A percentile compares a stretch with the other conserved stretches of the same genome.
These are phyloP conservation scores for Dascyllus trimaculatus DNA, from an alignment of 2,113 vertebrate species.

Conservation along the genomic window DNA sequence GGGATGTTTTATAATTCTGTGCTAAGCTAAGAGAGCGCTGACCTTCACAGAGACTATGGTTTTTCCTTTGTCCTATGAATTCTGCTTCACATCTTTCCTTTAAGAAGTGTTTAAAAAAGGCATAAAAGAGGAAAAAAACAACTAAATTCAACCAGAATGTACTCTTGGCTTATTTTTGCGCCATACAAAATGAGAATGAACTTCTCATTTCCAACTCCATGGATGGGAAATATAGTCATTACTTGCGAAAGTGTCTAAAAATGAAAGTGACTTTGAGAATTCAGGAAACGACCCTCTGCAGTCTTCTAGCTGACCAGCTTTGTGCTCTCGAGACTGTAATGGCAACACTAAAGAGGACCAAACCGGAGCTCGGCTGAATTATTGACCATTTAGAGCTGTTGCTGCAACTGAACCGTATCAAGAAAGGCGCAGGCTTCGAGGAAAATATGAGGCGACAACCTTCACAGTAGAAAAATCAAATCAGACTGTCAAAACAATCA, in stretches of 20 bases:
- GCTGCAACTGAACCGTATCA: neutral
- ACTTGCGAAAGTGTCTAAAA: neutral
- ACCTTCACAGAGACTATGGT: too few species aligned
- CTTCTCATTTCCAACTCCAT: too few species aligned
- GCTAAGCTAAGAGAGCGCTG: too few species aligned
- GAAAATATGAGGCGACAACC: slow-evolving; percentile 19
- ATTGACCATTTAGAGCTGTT: slow-evolving; percentile 10
- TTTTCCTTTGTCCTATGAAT: too few species aligned
- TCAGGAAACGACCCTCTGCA: neutral
- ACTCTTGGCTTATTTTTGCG: too few species aligned
- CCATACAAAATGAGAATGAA: too few species aligned
- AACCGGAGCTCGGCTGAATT: neutral
- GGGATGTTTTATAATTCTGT: too few species aligned
- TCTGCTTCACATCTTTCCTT: too few species aligned
- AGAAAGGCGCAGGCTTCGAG: slow-evolving; percentile 6
- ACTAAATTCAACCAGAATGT: too few species aligned
- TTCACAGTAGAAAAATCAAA: slow-evolving; percentile 54
- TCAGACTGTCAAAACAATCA: slow-evolving; percentile 36
- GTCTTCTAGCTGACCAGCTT: neutral
- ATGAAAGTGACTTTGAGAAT: neutral
- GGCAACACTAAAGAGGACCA: neutral
- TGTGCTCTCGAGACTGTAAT: neutral
- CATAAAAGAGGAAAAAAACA: too few species aligned
- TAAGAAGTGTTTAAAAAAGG: too few species aligned
- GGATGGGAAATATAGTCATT: neutral